These are phyloP conservation scores for Pollimyrus isidori DNA, from an alignment of 2,113 vertebrate species.

Conservation along the genomic window DNA sequence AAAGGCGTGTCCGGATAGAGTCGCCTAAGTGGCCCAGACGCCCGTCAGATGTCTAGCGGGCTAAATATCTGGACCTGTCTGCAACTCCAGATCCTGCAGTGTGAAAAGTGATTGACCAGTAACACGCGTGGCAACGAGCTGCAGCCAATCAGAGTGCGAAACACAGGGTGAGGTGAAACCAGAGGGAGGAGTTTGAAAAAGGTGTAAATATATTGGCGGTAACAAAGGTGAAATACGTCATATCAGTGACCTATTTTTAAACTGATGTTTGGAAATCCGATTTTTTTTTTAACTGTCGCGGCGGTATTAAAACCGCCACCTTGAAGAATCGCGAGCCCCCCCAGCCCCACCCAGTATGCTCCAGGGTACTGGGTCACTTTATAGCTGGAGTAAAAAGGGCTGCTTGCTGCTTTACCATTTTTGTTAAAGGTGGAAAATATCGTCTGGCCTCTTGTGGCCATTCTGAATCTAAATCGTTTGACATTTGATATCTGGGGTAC, in stretches of 20 bases:
- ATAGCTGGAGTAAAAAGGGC: background rate
- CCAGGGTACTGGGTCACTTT: background rate
- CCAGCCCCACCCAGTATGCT: background rate
- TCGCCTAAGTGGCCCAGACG: background rate
- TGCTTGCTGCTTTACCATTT: too few relatives aligned
- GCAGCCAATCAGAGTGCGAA: background rate
- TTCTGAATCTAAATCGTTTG: background rate
- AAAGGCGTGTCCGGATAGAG: background rate
- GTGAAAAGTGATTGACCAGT: background rate
- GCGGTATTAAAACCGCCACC: background rate
- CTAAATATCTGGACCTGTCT: background rate
- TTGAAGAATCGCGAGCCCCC: background rate
- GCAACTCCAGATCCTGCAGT: background rate
- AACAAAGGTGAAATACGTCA: background rate
- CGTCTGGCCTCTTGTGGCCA: background rate
- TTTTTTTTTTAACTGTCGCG: background rate
- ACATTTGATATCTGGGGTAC: background rate
- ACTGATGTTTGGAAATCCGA: background rate
- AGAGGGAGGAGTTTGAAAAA: background rate
- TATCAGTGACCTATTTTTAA: background rate
- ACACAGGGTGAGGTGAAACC: background rate
- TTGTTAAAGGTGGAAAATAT: background rate
- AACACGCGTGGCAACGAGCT: background rate
- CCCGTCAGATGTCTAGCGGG: background rate
- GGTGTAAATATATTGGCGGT: background rate